These are phyloP conservation scores for Aphodius sticticus DNA, from an alignment of 2,888 invertebrate genomes.

Conservation along the genomic window DNA sequence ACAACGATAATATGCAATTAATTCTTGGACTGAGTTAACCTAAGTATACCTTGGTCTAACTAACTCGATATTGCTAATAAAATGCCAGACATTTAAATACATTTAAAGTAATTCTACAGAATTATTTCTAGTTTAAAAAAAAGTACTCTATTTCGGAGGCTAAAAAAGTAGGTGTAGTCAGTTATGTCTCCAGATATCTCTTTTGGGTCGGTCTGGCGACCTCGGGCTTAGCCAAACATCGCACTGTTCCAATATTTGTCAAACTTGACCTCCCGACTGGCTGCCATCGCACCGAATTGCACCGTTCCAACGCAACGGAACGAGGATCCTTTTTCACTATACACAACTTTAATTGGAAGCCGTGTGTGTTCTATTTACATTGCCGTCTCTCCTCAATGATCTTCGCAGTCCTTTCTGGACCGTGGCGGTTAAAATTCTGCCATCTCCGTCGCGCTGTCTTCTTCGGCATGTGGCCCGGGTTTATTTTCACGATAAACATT, in stretches of 20 bases:
- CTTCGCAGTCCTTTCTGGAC: background rate
- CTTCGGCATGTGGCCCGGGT: constrained; percentile 4
- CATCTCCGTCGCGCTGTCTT: background rate
- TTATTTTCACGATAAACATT: constrained; percentile 4
- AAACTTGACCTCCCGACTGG: background rate
- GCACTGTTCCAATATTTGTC: background rate
- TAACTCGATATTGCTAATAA: too few species aligned
- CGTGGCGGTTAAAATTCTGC: background rate
- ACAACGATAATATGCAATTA: too few species aligned
- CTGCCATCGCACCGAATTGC: background rate
- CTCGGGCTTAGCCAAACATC: background rate
- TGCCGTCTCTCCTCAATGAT: background rate
- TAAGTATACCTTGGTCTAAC: too few species aligned
- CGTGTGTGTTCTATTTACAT: background rate
- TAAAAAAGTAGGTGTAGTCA: too few species aligned
- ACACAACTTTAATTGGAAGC: background rate
- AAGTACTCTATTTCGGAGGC: too few species aligned
- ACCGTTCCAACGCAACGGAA: background rate
- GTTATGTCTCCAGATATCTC: background rate
- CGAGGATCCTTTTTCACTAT: background rate
- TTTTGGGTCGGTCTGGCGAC: background rate
- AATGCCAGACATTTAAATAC: too few species aligned
- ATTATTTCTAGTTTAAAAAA: too few species aligned
- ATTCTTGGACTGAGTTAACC: too few species aligned
- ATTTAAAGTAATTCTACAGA: too few species aligned